Base-by-base conservation (phyloP, 53 echinoderm and acorn worm genomes). In the Arbacia lixula region DNA sequence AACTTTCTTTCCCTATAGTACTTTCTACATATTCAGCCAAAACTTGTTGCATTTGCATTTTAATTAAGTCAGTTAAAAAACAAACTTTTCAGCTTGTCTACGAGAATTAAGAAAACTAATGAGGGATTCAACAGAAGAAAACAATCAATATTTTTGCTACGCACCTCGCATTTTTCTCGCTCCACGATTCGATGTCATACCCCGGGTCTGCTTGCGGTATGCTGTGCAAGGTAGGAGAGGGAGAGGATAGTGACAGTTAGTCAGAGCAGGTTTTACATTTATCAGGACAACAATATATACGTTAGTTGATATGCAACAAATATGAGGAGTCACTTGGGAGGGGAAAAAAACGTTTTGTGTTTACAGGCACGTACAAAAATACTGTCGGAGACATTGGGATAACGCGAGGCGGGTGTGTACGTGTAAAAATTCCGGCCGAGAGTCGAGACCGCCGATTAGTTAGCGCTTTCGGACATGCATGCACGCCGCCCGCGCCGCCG, bases 91-190 rank as follows among this genome's bases (percentile, higher is more conserved):
- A n/a, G n/a, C n/a, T n/a, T n/a, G n/a, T n/a, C n/a, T n/a, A n/a
- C n/a, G n/a, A n/a, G 49, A 46, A 46, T 46, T 46, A 46, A 46
- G 49, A 46, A 46, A 46, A 46, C n/a, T n/a, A n/a, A n/a, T n/a
- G n/a, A n/a, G n/a, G n/a, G n/a, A n/a, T n/a, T n/a, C n/a, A n/a
- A n/a, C n/a, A n/a, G n/a, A n/a, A n/a, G n/a, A n/a, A n/a, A n/a
- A n/a, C n/a, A n/a, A n/a, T n/a, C n/a, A n/a, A n/a, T n/a, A n/a
- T n/a, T n/a, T n/a, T n/a, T 14, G 10, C 12, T 29, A 69, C 69
- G 43, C 54, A 91, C 91, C 87, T 91, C 61, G 91, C 87, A 91
- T 91, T 91, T 71, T 87, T 87, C 51, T 84, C 91, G 76, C 88
- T 87, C 87, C 91, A 87, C 21, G 87, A 84, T 88, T 91, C 87